Conservation (phyloP, 2,888 invertebrate species). For the Agonopterix alstromeriana region DNA sequence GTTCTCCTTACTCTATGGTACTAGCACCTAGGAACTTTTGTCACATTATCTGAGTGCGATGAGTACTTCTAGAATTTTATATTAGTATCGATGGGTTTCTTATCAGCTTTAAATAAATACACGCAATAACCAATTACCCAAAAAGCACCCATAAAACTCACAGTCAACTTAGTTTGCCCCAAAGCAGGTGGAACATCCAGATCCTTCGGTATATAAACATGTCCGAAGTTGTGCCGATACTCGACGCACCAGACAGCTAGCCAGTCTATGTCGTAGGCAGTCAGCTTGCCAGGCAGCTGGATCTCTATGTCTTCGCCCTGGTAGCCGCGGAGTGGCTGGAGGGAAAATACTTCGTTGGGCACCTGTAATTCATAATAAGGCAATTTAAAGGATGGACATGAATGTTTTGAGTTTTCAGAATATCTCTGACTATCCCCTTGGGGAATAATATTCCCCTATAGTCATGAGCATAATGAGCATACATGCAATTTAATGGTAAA, state of each 20-base stretch:
- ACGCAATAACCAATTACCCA: too few relatives aligned
- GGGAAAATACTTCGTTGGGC: constrained; percentile 91
- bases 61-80: too few relatives aligned
- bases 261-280: constrained; percentile 95
- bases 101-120: too few relatives aligned
- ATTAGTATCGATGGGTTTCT: too few relatives aligned
- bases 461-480: too few relatives aligned
- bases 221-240: constrained; percentile 93
- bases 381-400: neutral
- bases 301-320: constrained; percentile 95
- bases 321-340: constrained; percentile 88
- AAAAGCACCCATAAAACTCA: constrained; percentile 58
- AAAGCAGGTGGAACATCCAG: constrained; percentile 93
- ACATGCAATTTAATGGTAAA: too few relatives aligned
- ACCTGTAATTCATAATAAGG: constrained; percentile 60
- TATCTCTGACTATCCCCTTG: too few relatives aligned
- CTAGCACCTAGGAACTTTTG: too few relatives aligned
- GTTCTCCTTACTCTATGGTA: too few relatives aligned
- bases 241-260: constrained; percentile 94
- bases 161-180: constrained; percentile 93
- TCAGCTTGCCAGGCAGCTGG: constrained; percentile 88
- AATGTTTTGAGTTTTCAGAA: neutral
- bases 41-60: too few relatives aligned
- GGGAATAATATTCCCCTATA: too few relatives aligned
- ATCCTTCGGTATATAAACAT: constrained; percentile 90